These are phyloP conservation scores for Drepanosiphum platanoidis DNA, from an alignment of 2,888 invertebrate genomes.

Conservation along the genomic window DNA sequence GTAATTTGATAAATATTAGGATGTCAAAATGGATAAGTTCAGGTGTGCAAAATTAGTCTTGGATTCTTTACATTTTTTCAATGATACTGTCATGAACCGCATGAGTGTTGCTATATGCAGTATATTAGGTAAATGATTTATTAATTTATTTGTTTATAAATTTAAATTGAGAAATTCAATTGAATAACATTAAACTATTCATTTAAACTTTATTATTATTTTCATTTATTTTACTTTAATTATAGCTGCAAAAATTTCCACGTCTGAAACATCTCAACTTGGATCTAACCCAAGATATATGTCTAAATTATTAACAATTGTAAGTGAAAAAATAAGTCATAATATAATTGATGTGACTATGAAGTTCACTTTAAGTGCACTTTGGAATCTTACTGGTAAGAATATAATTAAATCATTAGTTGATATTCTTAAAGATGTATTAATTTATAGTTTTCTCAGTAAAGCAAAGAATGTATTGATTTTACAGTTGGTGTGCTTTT, in stretches of 20 bases:
- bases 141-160: not conserved
- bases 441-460: too few relatives aligned
- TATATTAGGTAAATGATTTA: constrained; percentile 70
- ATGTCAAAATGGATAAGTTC: constrained; percentile 63
- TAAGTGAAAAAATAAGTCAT: constrained; percentile 71
- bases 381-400: constrained; percentile 79
- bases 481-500: too few relatives aligned
- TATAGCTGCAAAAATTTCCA: constrained; percentile 72
- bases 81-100: constrained; percentile 77
- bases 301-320: constrained; percentile 75
- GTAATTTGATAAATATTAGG: constrained; percentile 47
- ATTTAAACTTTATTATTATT: not conserved
- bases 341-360: constrained; percentile 75
- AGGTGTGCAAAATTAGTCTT: constrained; percentile 78
- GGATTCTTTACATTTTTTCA: constrained; percentile 76
- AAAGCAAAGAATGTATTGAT: too few relatives aligned
- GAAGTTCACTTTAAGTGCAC: constrained; percentile 79
- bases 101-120: constrained; percentile 85
- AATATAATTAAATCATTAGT: constrained; percentile 4
- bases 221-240: constrained; percentile 39
- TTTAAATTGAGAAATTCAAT: not conserved
- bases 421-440: not conserved
- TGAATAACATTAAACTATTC: not conserved
- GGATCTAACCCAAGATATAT: constrained; percentile 76
- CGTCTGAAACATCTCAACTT: constrained; percentile 75